These are phyloP conservation scores for Drosophila mettleri DNA, from an alignment of 2,888 invertebrate genomes.

Conservation along the genomic window DNA sequence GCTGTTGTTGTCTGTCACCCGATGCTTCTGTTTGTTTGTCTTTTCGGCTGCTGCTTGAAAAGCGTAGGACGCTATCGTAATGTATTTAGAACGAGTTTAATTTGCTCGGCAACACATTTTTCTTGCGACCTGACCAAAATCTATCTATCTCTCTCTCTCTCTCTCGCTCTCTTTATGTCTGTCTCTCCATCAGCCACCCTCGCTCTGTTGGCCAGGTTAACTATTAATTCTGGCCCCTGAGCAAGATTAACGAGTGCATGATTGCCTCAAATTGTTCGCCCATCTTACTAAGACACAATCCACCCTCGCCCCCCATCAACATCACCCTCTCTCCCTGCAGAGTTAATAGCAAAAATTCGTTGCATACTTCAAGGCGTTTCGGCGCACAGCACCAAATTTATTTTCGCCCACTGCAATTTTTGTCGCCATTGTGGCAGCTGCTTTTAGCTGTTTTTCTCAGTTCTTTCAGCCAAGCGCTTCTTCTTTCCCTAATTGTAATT, in stretches of 20 bases:
- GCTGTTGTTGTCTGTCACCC: constrained; percentile 64
- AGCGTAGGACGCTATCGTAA: constrained; percentile 55
- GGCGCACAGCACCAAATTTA: constrained; percentile 48
- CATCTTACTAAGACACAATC: neutral
- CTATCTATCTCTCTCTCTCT: neutral
- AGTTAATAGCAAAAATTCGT: constrained; percentile 64
- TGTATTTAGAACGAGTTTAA: constrained; percentile 80
- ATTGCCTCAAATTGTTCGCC: constrained; percentile 80
- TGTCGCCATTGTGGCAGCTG: constrained; percentile 42
- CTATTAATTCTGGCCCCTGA: constrained; percentile 82
- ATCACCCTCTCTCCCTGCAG: constrained; percentile 2
- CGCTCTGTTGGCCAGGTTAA: constrained; percentile 64
- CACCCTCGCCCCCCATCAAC: neutral
- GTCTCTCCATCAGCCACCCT: neutral
- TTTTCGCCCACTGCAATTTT: constrained; percentile 63
- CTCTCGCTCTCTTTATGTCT: neutral
- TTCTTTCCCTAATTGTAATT: constrained; percentile 42
- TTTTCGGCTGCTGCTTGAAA: constrained; percentile 62
- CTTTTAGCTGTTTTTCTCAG: constrained; percentile 2
- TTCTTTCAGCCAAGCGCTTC: neutral
- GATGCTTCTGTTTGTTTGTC: constrained; percentile 67
- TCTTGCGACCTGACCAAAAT: constrained; percentile 56
- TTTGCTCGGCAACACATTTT: constrained; percentile 78
- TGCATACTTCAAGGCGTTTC: constrained; percentile 61
- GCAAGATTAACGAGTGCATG: constrained; percentile 83